Evolutionary conservation across 2,888 invertebrate species (phyloP), one percentile per base, ranked within the genome.

Genomic region (Idaea straminata): DNA sequence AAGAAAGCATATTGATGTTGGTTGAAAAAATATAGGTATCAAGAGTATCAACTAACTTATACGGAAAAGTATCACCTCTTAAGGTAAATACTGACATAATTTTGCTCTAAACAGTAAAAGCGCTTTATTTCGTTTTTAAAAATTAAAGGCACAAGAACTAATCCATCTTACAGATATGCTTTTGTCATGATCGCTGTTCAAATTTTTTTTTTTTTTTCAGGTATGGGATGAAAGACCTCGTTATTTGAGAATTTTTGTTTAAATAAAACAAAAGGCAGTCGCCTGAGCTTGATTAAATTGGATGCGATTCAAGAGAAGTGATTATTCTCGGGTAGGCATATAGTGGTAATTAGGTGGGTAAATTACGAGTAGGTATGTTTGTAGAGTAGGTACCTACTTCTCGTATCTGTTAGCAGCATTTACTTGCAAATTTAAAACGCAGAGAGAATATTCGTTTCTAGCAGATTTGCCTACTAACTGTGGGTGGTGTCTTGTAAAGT

Each of bases 221-320:
- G 47, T 47, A 47, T 57, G 63, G 76, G 74, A 81, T 80, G 76
- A 79, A 78, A 81, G 72, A 71, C 64, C 65, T 72, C 71, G 75
- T 74, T 74, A 66, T 70, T 70, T 65, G 76, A 67, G 67, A 65
- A 67, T 25, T 72, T 67, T 66, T 62, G 61, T 63, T 64, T 66
- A 63, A 67, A 62, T 38, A 70, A 60, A 69, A 74, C 71, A 73
- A 75, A 70, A 74, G 74, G 67, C 65, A 75, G 73, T 77, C 70
- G 71, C 76, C 72, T 73, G 72, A 72, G 70, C 74, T 78, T 70
- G 76, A 77, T 80, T 78, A 76, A 71, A 75, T 84, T 83, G 83
- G 83, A 83, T 76, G 77, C 60, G 76, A 81, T 79, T 84, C 82
- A 85, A 73, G 68, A 72, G 61, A 75, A 78, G 77, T 80, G 73